These are phyloP conservation scores for Epicauta chinensis DNA, from an alignment of 1,140 invertebrate species.

Conservation along the genomic window DNA sequence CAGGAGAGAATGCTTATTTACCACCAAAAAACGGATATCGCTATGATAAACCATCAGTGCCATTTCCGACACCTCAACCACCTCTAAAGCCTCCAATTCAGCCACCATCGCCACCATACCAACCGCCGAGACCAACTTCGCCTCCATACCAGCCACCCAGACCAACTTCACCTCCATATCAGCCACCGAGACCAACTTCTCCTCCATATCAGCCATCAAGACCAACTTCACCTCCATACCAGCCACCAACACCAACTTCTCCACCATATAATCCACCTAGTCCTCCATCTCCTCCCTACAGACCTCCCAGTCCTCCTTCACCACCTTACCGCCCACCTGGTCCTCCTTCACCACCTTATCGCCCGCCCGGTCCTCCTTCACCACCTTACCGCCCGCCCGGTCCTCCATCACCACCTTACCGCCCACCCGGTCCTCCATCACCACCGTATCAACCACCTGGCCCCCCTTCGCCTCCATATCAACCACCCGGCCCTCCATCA, in stretches of 20 bases:
- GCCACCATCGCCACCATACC: constrained; percentile 22
- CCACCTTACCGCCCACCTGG: constrained; percentile 28
- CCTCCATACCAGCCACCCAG: constrained; percentile 23
- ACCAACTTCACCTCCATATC: constrained; percentile 29
- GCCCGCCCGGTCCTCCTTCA: constrained; percentile 14
- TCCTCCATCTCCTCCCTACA: constrained; percentile 29
- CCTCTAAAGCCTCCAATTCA: constrained; percentile 23
- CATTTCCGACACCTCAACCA: constrained; percentile 46
- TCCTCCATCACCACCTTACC: constrained; percentile 12
- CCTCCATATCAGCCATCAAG: constrained; percentile 17
- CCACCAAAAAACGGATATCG: constrained; percentile 50
- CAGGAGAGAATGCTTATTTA: constrained; percentile 55
- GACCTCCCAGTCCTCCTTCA: constrained; percentile 21
- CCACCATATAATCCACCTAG: constrained; percentile 23
- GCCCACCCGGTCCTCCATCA: constrained; percentile 2
- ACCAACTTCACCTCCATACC: constrained; percentile 23
- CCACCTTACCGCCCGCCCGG: constrained; percentile 10
- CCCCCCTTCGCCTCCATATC: constrained; percentile 8
- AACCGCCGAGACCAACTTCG: constrained; percentile 22
- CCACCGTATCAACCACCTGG: constrained; percentile 12
- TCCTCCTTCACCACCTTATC: constrained; percentile 20
- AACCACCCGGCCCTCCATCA: neutral
- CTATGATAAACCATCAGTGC: constrained; percentile 52
- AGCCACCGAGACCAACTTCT: constrained; percentile 22
- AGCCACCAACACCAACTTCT: constrained; percentile 23